Evolutionary conservation across 2,888 invertebrate species (phyloP), one percentile per base, ranked within the genome.

Genomic region (Patella caerulea): DNA sequence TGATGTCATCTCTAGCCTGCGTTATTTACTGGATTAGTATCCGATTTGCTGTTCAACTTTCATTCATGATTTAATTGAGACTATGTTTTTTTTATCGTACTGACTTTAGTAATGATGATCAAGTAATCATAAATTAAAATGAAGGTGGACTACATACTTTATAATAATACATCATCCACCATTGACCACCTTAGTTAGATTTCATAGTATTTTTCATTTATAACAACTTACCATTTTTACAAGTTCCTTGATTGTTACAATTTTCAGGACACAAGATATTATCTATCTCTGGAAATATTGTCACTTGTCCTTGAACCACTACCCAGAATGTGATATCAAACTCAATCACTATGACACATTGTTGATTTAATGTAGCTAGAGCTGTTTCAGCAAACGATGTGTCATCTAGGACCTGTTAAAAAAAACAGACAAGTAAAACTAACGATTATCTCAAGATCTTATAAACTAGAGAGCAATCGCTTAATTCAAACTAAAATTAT

Each of bases 191-290:
- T 24, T 24, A 24, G 2, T 45, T 9, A 45, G 45, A 45, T 4
- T 45, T 45, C 45, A 45, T 45, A 45, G 45, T 45, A 45, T 45
- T 9, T 7, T 45, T 45, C 45, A 45, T 45, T 45, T 45, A 45
- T 45, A 45, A 45, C 7, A 45, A 24, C 54, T 74, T 34, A 80
- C 80, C 80, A n/a, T 78, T 73, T 11, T 59, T 59, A 74, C 85
- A 85, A 14, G 72, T 71, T 29, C 85, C 85, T 17, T 79, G 70
- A 17, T 74, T 77, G 12, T 81, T 83, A 71, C 85, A 85, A n/a
- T 83, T 78, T 17, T 54, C 54, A 5, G 79, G 80, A 79, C 85
- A 85, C 14, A 80, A 24, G 24, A 29, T 12, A 14, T 45, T 45
- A 19, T 73, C 24, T 15, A 75, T 73, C 4, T 73, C 15, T 29